phyloP scores from a whole-genome alignment of 2,888 invertebrate species.

The Alentia gelatinosa region DNA sequence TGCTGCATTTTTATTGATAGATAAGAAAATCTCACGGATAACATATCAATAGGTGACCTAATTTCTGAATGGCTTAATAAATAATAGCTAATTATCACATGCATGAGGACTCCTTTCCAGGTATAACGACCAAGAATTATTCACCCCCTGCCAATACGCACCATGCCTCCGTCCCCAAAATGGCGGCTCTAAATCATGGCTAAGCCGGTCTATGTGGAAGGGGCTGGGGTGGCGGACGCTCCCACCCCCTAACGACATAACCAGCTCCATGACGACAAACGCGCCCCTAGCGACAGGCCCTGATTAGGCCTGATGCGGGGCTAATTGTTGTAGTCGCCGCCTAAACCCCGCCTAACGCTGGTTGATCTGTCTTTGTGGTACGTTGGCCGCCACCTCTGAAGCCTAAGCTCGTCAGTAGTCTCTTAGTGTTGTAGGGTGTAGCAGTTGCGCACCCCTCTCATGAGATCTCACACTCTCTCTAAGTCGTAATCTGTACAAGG shows the following conservation, averaged over 20 bases:
- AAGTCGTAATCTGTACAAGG: no score
- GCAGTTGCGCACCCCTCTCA: no score
- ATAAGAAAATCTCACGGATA: no score
- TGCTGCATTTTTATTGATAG: no score
- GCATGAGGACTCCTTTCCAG: not conserved
- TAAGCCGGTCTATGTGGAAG: not conserved
- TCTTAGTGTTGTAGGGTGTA: no score
- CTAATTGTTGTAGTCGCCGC: not conserved
- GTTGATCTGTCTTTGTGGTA: constrained; percentile 12
- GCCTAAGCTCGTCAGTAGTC: no score
- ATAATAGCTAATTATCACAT: no score
- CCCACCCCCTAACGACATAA: not conserved
- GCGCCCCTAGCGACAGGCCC: not conserved
- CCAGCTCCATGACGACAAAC: not conserved
- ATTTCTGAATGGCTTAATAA: no score
- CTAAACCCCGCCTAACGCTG: not conserved
- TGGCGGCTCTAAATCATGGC: not conserved
- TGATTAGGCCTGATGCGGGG: constrained; percentile 15
- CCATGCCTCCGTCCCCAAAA: not conserved
- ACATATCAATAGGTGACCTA: no score
- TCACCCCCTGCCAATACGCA: not conserved
- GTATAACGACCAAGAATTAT: not conserved
- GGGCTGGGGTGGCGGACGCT: constrained; percentile 1
- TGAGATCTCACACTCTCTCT: no score
- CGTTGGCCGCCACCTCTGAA: not conserved